phyloP scores from a whole-genome alignment of 1,140 invertebrate genomes.

The Tetraneura akinire region DNA sequence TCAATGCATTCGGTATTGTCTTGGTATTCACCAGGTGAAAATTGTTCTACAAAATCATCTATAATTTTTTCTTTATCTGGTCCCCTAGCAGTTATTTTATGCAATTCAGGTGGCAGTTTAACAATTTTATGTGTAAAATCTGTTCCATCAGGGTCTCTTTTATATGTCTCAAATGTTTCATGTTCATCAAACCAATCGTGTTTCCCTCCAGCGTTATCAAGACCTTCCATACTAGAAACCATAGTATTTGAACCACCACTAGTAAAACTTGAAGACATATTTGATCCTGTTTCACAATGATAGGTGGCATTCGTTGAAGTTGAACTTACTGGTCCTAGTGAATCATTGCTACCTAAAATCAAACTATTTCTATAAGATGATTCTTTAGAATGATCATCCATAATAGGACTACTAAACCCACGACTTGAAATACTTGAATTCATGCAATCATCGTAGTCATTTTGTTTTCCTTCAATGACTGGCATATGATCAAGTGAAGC shows the following conservation, averaged over 20 bases:
- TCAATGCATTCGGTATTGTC: conserved; percentile 61
- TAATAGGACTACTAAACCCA: conserved; percentile 25
- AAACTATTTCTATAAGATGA: conserved; percentile 49
- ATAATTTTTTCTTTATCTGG: conserved; percentile 62
- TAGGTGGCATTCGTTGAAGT: conserved; percentile 80
- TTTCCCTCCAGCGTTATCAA: conserved; percentile 60
- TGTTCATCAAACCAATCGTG: conserved; percentile 60
- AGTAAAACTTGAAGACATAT: conserved; percentile 79
- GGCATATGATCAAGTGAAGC: conserved; percentile 20
- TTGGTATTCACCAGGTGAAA: conserved; percentile 62
- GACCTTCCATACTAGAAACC: conserved; percentile 71
- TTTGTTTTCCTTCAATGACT: background rate
- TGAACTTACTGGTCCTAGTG: conserved; percentile 71
- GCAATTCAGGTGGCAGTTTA: conserved; percentile 62
- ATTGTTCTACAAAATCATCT: conserved; percentile 61
- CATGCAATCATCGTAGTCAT: conserved; percentile 34
- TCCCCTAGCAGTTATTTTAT: conserved; percentile 63
- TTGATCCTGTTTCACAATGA: conserved; percentile 78
- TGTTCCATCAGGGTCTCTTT: conserved; percentile 52
- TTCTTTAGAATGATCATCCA: conserved; percentile 32
- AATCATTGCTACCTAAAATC: conserved; percentile 70
- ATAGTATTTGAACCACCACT: conserved; percentile 75
- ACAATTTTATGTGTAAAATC: conserved; percentile 61
- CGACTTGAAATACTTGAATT: conserved; percentile 40
- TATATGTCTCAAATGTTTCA: conserved; percentile 58